Evolutionary conservation across 1,140 invertebrate genomes (phyloP).

Genomic region (Metaphire vulgaris): DNA sequence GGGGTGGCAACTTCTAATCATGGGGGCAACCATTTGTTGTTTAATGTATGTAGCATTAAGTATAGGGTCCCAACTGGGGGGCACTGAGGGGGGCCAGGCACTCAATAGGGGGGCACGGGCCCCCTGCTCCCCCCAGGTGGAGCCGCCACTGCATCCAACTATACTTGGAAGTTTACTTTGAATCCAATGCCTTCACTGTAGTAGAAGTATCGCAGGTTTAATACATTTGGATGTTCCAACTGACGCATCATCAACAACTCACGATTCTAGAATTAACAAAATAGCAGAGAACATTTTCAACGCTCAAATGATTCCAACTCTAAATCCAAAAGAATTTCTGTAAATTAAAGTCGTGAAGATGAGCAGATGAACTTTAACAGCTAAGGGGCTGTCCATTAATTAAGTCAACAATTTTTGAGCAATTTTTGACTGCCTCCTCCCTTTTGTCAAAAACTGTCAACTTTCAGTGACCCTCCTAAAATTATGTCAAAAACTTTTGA

Average conservation of each 20-base stretch:
- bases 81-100: no score
- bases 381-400: background rate
- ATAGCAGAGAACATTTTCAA: background rate
- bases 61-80: no score
- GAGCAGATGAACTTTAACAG: background rate
- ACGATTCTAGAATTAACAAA: conserved; percentile 30
- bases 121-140: no score
- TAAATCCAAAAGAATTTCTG: background rate
- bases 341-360: background rate
- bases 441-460: background rate
- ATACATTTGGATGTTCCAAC: conserved; percentile 32
- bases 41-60: no score
- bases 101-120: no score
- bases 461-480: no score
- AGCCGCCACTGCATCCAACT: no score
- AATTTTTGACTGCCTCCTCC: background rate
- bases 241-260: conserved; percentile 32
- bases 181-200: conserved; percentile 26
- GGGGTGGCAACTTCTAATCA: no score
- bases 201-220: conserved; percentile 30
- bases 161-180: conserved; percentile 18
- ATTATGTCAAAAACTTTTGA: no score
- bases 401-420: no score
- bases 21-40: no score
- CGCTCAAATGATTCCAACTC: background rate